Conservation (phyloP, 2,888 invertebrate species). For the Furcula furcula region DNA sequence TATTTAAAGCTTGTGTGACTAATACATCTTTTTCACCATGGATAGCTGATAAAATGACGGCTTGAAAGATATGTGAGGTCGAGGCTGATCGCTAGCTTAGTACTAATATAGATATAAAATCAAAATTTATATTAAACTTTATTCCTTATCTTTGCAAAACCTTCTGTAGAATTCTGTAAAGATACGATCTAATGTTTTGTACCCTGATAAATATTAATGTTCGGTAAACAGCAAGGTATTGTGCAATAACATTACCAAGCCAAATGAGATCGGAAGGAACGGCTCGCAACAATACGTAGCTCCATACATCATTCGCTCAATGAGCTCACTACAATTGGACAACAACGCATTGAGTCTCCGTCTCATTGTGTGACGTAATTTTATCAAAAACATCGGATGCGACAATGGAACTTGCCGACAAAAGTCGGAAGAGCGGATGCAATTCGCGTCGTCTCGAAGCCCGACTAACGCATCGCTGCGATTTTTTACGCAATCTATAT, state of each 20-base stretch:
- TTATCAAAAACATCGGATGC: conserved; percentile 77
- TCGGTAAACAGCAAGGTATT: conserved; percentile 56
- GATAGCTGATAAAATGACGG: no score
- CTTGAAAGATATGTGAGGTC: no score
- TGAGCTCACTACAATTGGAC: conserved; percentile 74
- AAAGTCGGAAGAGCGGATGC: conserved; percentile 81
- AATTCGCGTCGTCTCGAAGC: conserved; percentile 73
- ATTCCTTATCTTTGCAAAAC: no score
- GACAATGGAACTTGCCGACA: conserved; percentile 69
- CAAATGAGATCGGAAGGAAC: conserved; percentile 70
- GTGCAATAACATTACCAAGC: conserved; percentile 56
- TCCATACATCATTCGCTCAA: conserved; percentile 74
- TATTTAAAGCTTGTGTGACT: no score
- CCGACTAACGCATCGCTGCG: conserved; percentile 59
- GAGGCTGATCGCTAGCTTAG: no score
- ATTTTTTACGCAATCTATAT: conserved; percentile 68
- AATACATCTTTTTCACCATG: no score
- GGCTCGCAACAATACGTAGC: conserved; percentile 42
- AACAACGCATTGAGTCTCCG: conserved; percentile 69
- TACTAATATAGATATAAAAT: no score
- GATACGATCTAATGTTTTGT: no score
- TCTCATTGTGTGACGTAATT: conserved; percentile 75
- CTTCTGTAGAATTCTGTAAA: no score
- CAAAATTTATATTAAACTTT: no score
- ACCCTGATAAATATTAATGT: conserved; percentile 45